Percentiles rank a stretch among this genome's conserved stretches.
phyloP scores from a whole-genome alignment of 53 echinoderm and acorn worm species.

The Luidia sarsii region DNA sequence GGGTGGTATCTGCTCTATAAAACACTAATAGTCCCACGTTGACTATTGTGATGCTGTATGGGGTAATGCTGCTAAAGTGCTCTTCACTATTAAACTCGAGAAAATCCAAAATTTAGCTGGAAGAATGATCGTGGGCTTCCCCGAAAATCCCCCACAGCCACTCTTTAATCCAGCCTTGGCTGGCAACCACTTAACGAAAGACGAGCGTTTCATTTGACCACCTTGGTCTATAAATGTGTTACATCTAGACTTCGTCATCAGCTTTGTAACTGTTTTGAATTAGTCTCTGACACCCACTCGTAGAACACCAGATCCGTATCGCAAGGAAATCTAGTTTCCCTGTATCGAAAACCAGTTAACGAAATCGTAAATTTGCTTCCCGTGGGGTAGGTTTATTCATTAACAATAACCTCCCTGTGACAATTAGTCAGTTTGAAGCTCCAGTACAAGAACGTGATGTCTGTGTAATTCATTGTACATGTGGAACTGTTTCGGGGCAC shows the following conservation, averaged over 20 bases:
- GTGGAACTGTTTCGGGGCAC: no score
- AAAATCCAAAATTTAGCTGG: slow-evolving; percentile 6
- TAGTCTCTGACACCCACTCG: neutral
- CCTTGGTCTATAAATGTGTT: no score
- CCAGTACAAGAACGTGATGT: no score
- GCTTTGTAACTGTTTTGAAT: neutral
- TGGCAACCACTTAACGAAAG: neutral
- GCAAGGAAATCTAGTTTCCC: neutral
- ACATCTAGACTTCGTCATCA: no score
- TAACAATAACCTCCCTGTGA: neutral
- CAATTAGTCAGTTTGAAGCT: no score
- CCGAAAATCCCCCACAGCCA: no score
- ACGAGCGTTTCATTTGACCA: neutral
- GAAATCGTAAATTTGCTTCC: neutral
- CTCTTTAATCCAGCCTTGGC: neutral
- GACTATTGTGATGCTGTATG: neutral
- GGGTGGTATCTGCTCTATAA: neutral
- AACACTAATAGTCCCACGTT: neutral
- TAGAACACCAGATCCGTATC: neutral
- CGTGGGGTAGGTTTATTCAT: neutral
- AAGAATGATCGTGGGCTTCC: neutral
- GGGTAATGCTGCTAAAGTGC: neutral
- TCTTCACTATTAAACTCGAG: neutral
- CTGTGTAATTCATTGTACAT: no score
- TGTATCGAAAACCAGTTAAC: neutral